Evolutionary conservation across 2,888 invertebrate species (phyloP).

Genomic region (Choristoneura rosaceana): DNA sequence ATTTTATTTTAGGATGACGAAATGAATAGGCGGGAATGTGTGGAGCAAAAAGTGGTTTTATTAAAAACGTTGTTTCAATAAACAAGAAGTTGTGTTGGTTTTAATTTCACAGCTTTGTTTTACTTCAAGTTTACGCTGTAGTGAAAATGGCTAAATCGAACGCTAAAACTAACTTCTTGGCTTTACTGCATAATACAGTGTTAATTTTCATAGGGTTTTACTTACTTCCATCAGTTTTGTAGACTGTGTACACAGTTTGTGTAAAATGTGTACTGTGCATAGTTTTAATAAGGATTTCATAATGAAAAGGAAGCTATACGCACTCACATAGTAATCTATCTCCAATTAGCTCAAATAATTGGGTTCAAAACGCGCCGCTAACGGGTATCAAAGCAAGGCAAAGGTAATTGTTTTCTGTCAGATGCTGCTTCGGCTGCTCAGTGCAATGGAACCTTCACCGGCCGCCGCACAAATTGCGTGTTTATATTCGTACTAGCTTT

Average conservation of each 20-base stretch:
- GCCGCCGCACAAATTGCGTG: conserved; percentile 17
- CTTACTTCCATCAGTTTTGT: not conserved
- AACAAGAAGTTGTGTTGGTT: too few species aligned
- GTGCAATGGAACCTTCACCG: not conserved
- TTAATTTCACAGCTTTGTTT: too few species aligned
- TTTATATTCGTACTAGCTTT: not conserved
- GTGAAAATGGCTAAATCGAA: too few species aligned
- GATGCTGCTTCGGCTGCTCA: conserved; percentile 5
- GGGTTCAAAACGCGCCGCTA: conserved; percentile 37
- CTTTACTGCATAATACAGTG: too few species aligned
- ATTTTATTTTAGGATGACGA: too few species aligned
- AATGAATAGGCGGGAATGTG: too few species aligned
- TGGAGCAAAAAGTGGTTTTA: too few species aligned
- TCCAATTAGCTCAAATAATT: conserved; percentile 36
- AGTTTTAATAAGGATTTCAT: not conserved
- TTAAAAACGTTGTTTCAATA: too few species aligned
- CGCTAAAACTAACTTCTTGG: too few species aligned
- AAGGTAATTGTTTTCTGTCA: conserved; percentile 40
- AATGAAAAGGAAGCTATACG: not conserved
- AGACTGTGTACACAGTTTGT: not conserved
- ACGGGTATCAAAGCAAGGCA: conserved; percentile 25
- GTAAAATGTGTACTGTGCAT: not conserved
- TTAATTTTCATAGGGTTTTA: too few species aligned
- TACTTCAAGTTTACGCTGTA: too few species aligned
- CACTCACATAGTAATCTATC: conserved; percentile 23